Conservation (phyloP, 2,888 invertebrate genomes). For the Lochmaea crataegi region DNA sequence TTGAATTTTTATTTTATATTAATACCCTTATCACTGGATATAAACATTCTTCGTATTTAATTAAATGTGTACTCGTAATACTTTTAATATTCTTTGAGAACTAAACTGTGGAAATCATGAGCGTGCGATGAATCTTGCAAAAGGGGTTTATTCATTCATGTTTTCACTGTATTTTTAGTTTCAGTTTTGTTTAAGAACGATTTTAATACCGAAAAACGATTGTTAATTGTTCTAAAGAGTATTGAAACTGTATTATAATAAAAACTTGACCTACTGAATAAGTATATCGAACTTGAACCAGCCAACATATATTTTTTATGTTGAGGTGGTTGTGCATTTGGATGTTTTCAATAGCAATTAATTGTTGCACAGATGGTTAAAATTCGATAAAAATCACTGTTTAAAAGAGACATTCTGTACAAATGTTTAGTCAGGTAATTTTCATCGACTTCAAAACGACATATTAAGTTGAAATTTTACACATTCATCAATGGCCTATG, state of each 20-base stretch:
- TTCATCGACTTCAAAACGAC: too few species aligned
- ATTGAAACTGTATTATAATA: neutral
- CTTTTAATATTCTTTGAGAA: neutral
- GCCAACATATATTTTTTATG: neutral
- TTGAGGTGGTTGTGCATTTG: neutral
- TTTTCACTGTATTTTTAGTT: too few species aligned
- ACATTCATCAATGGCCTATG: too few species aligned
- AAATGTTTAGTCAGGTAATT: too few species aligned
- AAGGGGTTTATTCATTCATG: too few species aligned
- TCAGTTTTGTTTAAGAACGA: too few species aligned
- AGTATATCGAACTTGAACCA: neutral
- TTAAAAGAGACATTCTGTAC: too few species aligned
- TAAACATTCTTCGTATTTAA: neutral
- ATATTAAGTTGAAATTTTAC: too few species aligned
- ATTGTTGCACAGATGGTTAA: neutral
- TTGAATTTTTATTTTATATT: neutral
- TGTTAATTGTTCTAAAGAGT: neutral
- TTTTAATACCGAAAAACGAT: neutral
- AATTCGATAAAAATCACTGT: too few species aligned
- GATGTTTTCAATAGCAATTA: conserved; percentile 2
- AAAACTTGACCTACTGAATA: neutral
- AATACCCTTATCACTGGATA: neutral
- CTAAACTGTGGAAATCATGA: neutral
- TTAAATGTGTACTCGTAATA: neutral
- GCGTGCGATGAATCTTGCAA: too few species aligned